Percentiles rank a stretch among this genome's conserved stretches.
These are phyloP conservation scores for Chydorus sphaericus DNA, from an alignment of 2,888 invertebrate species.

Conservation along the genomic window DNA sequence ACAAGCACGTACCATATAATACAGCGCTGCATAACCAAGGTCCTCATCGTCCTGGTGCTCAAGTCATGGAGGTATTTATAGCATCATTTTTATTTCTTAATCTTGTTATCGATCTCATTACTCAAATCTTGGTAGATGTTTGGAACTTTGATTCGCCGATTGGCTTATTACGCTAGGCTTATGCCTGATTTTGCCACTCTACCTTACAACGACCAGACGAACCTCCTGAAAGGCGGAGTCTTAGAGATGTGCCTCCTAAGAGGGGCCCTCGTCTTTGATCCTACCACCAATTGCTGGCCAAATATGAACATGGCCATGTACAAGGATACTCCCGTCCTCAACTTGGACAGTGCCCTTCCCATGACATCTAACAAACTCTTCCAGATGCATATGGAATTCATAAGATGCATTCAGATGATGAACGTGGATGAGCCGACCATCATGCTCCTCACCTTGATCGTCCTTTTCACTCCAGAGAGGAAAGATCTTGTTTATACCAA, in stretches of 20 bases:
- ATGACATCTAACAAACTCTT: conserved; percentile 27
- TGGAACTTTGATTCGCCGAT: conserved; percentile 25
- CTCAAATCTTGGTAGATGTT: conserved; percentile 22
- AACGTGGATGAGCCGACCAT: conserved; percentile 29
- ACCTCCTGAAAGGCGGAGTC: conserved; percentile 27
- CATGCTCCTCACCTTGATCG: conserved; percentile 30
- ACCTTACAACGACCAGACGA: conserved; percentile 22
- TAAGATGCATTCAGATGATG: conserved; percentile 28
- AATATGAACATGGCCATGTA: conserved; percentile 20
- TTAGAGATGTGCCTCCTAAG: conserved; percentile 33
- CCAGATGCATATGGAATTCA: conserved; percentile 30
- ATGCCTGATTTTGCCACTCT: conserved; percentile 23
- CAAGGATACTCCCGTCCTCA: conserved; percentile 22
- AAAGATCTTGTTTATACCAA: conserved; percentile 23
- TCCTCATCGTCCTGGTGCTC: conserved; percentile 17
- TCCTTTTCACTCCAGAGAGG: conserved; percentile 31
- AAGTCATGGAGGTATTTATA: conserved; percentile 20
- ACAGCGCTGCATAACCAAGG: conserved; percentile 11
- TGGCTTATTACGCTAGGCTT: conserved; percentile 25
- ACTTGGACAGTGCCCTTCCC: conserved; percentile 24
- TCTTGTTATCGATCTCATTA: background rate
- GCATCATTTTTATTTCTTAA: background rate
- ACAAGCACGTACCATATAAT: conserved; percentile 22
- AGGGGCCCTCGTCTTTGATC: conserved; percentile 31
- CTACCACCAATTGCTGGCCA: conserved; percentile 24